Evolutionary conservation across 2,113 vertebrate genomes (phyloP), one percentile per base, ranked within the genome.

Genomic region (Ochotona princeps): DNA sequence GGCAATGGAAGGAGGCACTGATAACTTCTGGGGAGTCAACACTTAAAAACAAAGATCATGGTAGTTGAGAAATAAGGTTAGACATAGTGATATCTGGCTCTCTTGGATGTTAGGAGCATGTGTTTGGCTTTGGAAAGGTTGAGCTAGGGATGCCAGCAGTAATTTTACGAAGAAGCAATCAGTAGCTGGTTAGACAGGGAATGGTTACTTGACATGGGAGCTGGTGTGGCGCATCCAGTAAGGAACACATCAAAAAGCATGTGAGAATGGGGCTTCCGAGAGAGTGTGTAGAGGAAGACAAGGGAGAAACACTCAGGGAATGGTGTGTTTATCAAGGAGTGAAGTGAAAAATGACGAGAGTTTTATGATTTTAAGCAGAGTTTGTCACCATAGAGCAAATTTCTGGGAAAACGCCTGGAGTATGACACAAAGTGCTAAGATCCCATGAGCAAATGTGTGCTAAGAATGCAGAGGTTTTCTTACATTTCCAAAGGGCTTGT

Each of bases 161-260:
- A 66, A 1, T 21, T 65, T 65, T 21, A 65, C 47, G 11, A 28
- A 8, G 61, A 54, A 35, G 30, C 75, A 51, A 44, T 57, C 7
- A 15, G 30, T 15, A 81, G 13, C 12, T 25, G 26, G 7, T 21
- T 57, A 18, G 30, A 75, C n/a, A 25, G 8, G 20, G 2, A 3
- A n/a, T 14, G 11, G 15, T n/a, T 79, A 3, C 32, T 35, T 83
- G 30, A 21, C 15, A 28, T 17, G 66, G 35, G 63, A 61, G 8
- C 2, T 7, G 51, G 38, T 26, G 15, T 9, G 26, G 2, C 25
- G 8, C 11, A 60, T 30, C 38, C 44, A 4, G 1, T 1, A 1
- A 5, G 35, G 67, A 26, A 38, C 17, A 78, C n/a, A 57, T 32
- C n/a, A 90, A 84, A 72, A 18, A 51, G 38, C 13, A 61, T 6